A percentile compares a stretch with the other conserved stretches of the same genome.
Conservation (phyloP, 1,140 invertebrate genomes). For the Pinna nobilis region DNA sequence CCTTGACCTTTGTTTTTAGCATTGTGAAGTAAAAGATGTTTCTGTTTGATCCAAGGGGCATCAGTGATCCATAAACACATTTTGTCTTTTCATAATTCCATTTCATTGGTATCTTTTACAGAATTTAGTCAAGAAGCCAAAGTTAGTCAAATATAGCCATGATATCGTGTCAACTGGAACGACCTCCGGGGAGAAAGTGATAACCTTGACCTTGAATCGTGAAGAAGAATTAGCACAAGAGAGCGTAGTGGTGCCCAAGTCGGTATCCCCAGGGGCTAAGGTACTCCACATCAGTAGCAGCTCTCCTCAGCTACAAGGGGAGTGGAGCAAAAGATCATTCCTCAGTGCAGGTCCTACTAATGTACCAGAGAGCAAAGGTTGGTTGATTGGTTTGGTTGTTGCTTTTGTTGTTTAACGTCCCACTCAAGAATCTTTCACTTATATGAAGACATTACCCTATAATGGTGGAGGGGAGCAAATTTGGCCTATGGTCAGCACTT, state of each 20-base stretch:
- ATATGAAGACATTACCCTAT: no score
- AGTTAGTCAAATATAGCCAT: slow-evolving; percentile 57
- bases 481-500: no score
- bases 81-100: neutral
- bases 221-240: neutral
- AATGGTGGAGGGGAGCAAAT: no score
- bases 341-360: neutral
- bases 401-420: no score
- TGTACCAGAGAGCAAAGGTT: slow-evolving; percentile 25
- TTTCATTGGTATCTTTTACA: slow-evolving; percentile 36
- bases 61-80: neutral
- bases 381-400: neutral
- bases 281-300: slow-evolving; percentile 28
- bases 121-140: slow-evolving; percentile 63
- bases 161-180: slow-evolving; percentile 48
- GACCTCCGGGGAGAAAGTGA: slow-evolving; percentile 55
- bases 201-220: slow-evolving; percentile 56
- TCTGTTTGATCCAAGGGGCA: neutral
- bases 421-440: no score
- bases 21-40: neutral
- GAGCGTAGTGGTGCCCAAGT: neutral
- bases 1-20: no score
- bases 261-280: slow-evolving; percentile 12
- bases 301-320: slow-evolving; percentile 47
- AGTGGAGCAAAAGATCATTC: slow-evolving; percentile 36